A percentile compares a stretch with the other conserved stretches of the same genome.
These are phyloP conservation scores for Nymphalis c-album DNA, from an alignment of 2,888 invertebrate genomes.

Conservation along the genomic window DNA sequence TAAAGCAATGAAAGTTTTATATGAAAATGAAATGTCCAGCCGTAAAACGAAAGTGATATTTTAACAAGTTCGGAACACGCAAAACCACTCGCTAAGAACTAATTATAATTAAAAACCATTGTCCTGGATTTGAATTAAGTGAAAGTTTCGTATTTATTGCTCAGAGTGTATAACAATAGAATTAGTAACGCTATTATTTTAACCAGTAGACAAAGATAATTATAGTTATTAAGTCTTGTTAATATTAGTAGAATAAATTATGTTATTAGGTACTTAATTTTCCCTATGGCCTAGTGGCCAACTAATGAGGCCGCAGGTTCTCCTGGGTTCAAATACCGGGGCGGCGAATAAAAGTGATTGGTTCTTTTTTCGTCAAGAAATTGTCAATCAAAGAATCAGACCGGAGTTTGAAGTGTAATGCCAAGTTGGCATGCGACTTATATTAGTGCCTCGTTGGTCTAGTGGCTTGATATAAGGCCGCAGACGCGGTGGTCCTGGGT, in stretches of 20 bases:
- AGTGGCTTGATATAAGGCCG: too few species aligned
- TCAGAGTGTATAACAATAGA: conserved; percentile 20
- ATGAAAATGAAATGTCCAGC: conserved; percentile 8
- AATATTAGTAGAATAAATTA: too few species aligned
- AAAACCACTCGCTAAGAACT: conserved; percentile 35
- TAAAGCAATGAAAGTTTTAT: conserved; percentile 11
- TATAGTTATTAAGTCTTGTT: background rate
- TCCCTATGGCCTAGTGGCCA: too few species aligned
- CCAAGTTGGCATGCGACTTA: too few species aligned
- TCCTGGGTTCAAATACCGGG: too few species aligned
- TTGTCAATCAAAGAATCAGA: too few species aligned
- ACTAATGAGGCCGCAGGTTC: too few species aligned
- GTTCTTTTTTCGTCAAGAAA: too few species aligned
- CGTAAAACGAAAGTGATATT: conserved; percentile 32
- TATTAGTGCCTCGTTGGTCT: too few species aligned
- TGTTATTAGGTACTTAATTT: background rate
- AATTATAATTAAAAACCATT: conserved; percentile 32
- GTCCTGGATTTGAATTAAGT: conserved; percentile 36
- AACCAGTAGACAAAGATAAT: conserved; percentile 9
- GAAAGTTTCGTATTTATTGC: conserved; percentile 35
- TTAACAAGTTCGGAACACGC: conserved; percentile 33
- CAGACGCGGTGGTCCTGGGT: too few species aligned
- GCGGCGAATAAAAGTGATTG: too few species aligned
- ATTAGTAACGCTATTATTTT: conserved; percentile 14
- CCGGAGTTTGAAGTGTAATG: too few species aligned